Evolutionary conservation across 1,140 invertebrate species (phyloP), one percentile per base, ranked within the genome.

Genomic region (Diprion similis): DNA sequence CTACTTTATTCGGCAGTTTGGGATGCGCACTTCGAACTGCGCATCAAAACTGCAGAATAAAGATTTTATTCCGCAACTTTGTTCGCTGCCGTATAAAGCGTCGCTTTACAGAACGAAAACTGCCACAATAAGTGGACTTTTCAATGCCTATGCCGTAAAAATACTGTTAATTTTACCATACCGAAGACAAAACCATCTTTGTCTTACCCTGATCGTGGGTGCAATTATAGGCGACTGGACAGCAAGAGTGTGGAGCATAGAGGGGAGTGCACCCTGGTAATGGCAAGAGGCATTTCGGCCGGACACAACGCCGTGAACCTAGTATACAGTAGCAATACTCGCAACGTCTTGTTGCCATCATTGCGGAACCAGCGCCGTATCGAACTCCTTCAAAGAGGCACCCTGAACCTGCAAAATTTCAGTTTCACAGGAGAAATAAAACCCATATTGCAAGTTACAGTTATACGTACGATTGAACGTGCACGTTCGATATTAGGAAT

Each of bases 281-380:
- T 0, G 93, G 90, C n/a, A 95, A 88, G 73, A 96, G 87, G 85
- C 96, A 97, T 80, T 92, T 92, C 0, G 95, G 96, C 76, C 92
- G 90, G 37, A 96, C 92, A 83, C 96, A 97, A 77, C 91, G 92
- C 79, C 95, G 91, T 70, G 90, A 87, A 8, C 95, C 95, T 77
- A 88, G 88, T 72, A 96, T 93, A 81, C 96, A 97, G 86, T 95
- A 97, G 86, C 96, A 97, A 82, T 96, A 95, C 85, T 96, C 93
- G 86, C 96, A 97, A 8, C 91, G 89, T 69, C 91, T 91, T 11
- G 91, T 92, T 4, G 93, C 92, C 73, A 92, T 88, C 93, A 97
- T 95, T 0, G 95, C 95, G 4, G 95, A 96, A 0, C 96, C 96
- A 51, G 94, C 92, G 10, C 91, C 93, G 84, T 94, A 96, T 72